These are phyloP conservation scores for Hyperopisus bebe DNA, from an alignment of 2,113 vertebrate genomes.

Conservation along the genomic window DNA sequence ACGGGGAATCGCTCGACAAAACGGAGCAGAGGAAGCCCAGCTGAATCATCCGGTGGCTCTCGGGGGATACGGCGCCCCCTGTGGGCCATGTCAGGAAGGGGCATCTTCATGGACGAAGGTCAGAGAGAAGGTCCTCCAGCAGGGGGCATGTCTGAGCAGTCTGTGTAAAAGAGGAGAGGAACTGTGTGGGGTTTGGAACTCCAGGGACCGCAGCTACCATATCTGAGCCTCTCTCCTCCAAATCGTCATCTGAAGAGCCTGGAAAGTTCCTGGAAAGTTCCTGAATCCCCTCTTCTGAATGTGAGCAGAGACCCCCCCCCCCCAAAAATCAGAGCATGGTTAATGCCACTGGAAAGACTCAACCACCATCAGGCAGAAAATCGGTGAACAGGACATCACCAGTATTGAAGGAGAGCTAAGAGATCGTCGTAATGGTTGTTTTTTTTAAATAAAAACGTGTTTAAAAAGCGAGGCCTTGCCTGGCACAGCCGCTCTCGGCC, in stretches of 20 bases:
- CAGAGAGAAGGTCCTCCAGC: not conserved
- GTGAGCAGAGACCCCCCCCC: not conserved
- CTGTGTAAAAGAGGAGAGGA: not conserved
- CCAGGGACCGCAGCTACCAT: not conserved
- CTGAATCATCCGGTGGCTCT: not conserved
- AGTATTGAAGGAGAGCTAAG: not conserved
- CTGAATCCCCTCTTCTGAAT: not conserved
- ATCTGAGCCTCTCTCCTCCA: not conserved
- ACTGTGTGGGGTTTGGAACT: not conserved
- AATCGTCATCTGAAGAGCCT: not conserved
- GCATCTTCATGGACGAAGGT: not conserved
- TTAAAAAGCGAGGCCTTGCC: not conserved
- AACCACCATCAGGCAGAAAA: not conserved
- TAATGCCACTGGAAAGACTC: not conserved
- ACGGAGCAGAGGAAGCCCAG: conserved; percentile 2
- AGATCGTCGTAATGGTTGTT: not conserved
- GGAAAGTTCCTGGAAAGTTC: not conserved
- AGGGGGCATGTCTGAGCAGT: not conserved
- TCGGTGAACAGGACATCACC: not conserved
- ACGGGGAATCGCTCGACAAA: not conserved
- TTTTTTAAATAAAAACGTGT: not conserved
- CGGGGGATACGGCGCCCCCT: not conserved
- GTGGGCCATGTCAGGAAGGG: too few relatives aligned
- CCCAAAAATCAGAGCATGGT: not conserved
- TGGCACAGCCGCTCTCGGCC: not conserved